Percentiles rank a stretch among this genome's conserved stretches.
phyloP scores from a whole-genome alignment of 2,888 invertebrate species.

The Timandra comae region DNA sequence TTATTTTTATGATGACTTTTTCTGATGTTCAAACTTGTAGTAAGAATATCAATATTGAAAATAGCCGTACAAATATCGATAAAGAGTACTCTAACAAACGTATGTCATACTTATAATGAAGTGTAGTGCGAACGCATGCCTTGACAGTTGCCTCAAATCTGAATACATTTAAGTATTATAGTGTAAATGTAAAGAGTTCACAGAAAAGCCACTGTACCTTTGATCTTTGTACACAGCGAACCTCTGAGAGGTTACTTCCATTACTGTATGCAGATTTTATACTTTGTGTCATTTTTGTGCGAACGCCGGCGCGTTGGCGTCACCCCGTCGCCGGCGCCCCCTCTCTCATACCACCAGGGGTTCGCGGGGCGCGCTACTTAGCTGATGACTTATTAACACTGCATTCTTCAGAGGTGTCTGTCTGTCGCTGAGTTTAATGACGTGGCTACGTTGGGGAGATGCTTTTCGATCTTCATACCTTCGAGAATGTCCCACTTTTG shows the following conservation, averaged over 20 bases:
- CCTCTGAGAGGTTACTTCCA: constrained; percentile 62
- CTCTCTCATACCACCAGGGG: constrained; percentile 13
- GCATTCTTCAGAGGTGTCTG: constrained; percentile 76
- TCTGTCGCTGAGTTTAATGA: constrained; percentile 69
- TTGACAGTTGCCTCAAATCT: constrained; percentile 2
- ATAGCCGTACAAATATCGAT: no score
- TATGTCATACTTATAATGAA: no score
- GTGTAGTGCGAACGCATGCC: background rate
- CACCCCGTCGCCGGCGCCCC: constrained; percentile 15
- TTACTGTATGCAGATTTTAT: constrained; percentile 73
- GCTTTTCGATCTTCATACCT: constrained; percentile 49
- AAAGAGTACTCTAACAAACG: no score
- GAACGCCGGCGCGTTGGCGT: constrained; percentile 38
- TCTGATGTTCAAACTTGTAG: no score
- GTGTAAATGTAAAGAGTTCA: constrained; percentile 28
- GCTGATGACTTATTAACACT: constrained; percentile 77
- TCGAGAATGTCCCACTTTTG: constrained; percentile 59
- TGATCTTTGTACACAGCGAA: constrained; percentile 53
- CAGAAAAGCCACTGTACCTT: constrained; percentile 50
- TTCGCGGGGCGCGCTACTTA: constrained; percentile 56
- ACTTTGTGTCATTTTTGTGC: constrained; percentile 73
- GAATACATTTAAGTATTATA: constrained; percentile 23
- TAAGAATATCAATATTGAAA: no score
- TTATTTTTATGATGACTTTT: no score
- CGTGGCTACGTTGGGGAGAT: constrained; percentile 45